Conservation (phyloP, 2,797 vertebrate genomes). For the Sternarchorhynchus goeldii region DNA sequence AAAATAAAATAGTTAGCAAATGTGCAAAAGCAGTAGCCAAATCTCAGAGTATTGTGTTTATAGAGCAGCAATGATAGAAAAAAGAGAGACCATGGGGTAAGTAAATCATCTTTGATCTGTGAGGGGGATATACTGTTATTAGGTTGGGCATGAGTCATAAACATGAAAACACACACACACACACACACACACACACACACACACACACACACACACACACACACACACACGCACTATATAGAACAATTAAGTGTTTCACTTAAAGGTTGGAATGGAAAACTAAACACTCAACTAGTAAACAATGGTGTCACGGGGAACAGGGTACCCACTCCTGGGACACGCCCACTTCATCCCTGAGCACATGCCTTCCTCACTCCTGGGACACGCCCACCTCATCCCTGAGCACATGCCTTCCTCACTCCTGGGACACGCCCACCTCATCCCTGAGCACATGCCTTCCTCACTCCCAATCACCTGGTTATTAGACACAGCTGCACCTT, state of each 20-base stretch:
- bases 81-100: not conserved
- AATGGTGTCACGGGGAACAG: not conserved
- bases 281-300: not conserved
- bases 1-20: no score
- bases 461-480: no score
- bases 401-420: no score
- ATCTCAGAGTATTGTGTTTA: not conserved
- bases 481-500: no score
- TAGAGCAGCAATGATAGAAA: not conserved
- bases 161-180: no score
- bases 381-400: no score
- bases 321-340: no score
- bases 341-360: no score
- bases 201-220: constrained; percentile 4
- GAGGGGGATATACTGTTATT: not conserved
- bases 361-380: no score
- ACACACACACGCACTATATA: not conserved
- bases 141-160: constrained; percentile 4
- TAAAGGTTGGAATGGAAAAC: not conserved
- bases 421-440: no score
- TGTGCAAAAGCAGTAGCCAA: no score
- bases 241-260: not conserved
- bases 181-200: not conserved
- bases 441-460: no score
- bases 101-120: constrained; percentile 27